Conservation (phyloP, 2,797 vertebrate species). For the Calcarius lapponicus region DNA sequence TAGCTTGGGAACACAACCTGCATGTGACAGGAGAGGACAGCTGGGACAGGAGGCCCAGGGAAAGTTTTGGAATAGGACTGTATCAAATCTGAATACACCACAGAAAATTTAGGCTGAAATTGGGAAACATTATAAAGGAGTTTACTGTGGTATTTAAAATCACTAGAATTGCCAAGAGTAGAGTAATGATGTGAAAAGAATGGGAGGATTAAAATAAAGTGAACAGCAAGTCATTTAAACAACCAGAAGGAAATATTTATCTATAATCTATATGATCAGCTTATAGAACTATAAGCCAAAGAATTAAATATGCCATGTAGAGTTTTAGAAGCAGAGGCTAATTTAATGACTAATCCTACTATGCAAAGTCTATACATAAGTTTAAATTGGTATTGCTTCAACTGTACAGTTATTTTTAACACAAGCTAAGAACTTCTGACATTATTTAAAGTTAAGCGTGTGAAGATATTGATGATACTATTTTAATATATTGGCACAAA, state of each 20-base stretch:
- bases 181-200: neutral
- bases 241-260: neutral
- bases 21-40: neutral
- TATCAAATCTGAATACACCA: neutral
- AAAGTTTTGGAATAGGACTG: neutral
- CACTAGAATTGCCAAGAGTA: rapidly evolving
- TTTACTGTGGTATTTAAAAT: neutral
- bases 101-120: neutral
- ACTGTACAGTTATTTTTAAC: neutral
- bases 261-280: neutral
- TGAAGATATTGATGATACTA: neutral
- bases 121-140: neutral
- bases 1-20: neutral
- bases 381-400: neutral
- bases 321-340: neutral
- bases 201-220: neutral
- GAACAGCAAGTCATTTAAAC: neutral
- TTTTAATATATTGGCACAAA: neutral
- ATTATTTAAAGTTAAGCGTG: neutral
- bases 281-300: neutral
- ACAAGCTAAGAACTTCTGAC: neutral
- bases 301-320: neutral
- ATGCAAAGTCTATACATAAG: neutral
- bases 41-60: neutral
- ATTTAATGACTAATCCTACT: neutral